A percentile compares a stretch with the other conserved stretches of the same genome.
Evolutionary conservation across 2,797 vertebrate genomes (phyloP).

Genomic region (Meriones psammophilus): DNA sequence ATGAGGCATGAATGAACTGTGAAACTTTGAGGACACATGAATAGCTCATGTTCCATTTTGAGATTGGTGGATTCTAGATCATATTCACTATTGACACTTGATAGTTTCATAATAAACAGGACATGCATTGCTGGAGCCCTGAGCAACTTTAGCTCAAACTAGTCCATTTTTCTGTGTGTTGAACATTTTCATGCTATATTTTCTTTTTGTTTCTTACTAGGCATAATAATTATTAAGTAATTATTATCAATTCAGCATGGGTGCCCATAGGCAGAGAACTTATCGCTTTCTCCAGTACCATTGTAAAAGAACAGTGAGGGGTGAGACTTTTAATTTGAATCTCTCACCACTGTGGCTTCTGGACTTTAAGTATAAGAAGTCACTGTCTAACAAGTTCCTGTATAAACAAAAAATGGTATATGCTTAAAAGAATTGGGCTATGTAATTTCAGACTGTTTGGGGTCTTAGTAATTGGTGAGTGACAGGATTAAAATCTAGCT

Average conservation of each 20-base stretch:
- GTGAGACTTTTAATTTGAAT: neutral
- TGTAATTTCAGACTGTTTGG: neutral
- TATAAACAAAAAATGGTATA: neutral
- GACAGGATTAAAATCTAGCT: neutral
- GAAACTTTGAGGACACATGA: neutral
- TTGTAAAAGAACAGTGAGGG: neutral
- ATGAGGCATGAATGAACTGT: neutral
- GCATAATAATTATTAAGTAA: neutral
- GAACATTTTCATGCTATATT: neutral
- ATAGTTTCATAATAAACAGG: neutral
- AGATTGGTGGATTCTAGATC: neutral
- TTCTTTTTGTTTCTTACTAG: constrained; percentile 26
- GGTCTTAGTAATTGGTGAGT: neutral
- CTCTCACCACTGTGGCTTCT: neutral
- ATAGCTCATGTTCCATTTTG: neutral
- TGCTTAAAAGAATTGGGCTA: neutral
- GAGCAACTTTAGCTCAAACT: neutral
- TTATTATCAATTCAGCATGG: neutral
- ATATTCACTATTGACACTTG: neutral
- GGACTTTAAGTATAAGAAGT: neutral
- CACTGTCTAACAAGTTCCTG: rapidly evolving
- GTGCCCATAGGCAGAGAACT: neutral
- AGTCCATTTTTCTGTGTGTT: neutral
- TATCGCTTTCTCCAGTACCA: neutral
- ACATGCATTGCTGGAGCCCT: neutral